A percentile compares a stretch with the other conserved stretches of the same genome.
Evolutionary conservation across 2,113 vertebrate species (phyloP).

Genomic region (Odontesthes bonariensis): DNA sequence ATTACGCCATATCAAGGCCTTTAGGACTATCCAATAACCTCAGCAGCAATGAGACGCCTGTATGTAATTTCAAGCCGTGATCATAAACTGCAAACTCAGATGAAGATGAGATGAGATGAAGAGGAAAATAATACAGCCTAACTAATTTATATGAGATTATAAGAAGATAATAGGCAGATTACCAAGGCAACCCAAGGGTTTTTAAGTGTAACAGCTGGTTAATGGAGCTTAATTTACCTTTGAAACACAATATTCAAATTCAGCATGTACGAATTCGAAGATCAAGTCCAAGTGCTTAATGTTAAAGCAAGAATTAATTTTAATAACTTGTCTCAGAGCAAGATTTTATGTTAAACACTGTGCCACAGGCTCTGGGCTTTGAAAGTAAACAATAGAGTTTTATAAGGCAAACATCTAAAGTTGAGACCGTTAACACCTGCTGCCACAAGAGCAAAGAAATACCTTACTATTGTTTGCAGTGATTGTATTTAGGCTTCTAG

Average conservation of each 20-base stretch:
- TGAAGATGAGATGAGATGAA: constrained; percentile 7
- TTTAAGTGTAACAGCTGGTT: constrained; percentile 19
- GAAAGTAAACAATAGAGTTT: background rate
- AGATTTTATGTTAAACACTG: background rate
- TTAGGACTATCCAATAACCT: constrained; percentile 37
- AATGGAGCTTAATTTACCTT: constrained; percentile 22
- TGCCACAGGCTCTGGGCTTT: background rate
- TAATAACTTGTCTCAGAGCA: background rate
- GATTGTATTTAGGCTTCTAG: background rate
- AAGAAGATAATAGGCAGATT: constrained; percentile 30
- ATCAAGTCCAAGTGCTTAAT: constrained; percentile 13
- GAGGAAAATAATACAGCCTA: constrained; percentile 4
- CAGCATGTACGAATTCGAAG: background rate
- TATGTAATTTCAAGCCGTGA: constrained; percentile 43
- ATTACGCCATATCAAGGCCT: constrained; percentile 26
- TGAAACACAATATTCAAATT: constrained; percentile 21
- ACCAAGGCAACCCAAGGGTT: constrained; percentile 32
- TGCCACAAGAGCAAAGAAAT: background rate
- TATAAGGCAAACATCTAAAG: background rate
- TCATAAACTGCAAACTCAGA: constrained; percentile 27
- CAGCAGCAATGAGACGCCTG: constrained; percentile 14
- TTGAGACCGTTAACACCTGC: background rate
- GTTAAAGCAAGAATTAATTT: constrained; percentile 19
- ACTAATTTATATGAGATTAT: constrained; percentile 17
- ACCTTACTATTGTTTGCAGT: background rate